Evolutionary conservation across 2,888 invertebrate genomes (phyloP), one percentile per base, ranked within the genome.

Genomic region (Adineta ricciae): DNA sequence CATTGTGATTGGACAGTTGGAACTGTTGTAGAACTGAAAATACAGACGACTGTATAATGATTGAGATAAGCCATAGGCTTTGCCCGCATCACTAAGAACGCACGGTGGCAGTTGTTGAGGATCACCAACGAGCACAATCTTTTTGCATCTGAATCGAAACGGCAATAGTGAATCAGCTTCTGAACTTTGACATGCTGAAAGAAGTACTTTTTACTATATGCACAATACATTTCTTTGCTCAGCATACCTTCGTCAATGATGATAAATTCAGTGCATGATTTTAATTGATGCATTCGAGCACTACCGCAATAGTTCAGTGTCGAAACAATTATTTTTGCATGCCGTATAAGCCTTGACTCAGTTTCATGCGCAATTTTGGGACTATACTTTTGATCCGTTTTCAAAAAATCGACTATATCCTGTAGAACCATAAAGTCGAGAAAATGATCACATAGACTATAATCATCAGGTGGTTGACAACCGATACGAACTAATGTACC

Each of bases 101-200:
- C 94, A 94, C 0, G 95, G 94, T 1, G 94, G 94, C 9, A 78
- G n/a, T 41, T 78, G 78, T 78, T 32, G 93, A 2, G 94, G 94
- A 91, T 96, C 96, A 0, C 96, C 96, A 50, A 96, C 94, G 86
- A 96, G 91, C 56, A 96, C 93, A 83, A 96, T 90, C 84, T 93
- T 94, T 2, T 38, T n/a, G 24, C 78, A 78, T 11, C n/a, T 21
- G 41, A 78, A 78, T 38, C 78, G 78, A 38, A 78, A 16, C 24
- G 78, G 78, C n/a, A 78, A 24, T 8, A 78, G 24, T 0, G 11
- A 4, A 24, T 78, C 78, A 78, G 41, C 78, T 78, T 78, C 78
- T 32, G 24, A 38, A 78, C 41, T 41, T 78, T 78, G 78, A 41
- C 38, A 16, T 41, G 78, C 78, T 78, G 11, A 78, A 41, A 1